These are phyloP conservation scores for Hydrolagus colliei DNA, from an alignment of 2,797 vertebrate species.

Conservation along the genomic window DNA sequence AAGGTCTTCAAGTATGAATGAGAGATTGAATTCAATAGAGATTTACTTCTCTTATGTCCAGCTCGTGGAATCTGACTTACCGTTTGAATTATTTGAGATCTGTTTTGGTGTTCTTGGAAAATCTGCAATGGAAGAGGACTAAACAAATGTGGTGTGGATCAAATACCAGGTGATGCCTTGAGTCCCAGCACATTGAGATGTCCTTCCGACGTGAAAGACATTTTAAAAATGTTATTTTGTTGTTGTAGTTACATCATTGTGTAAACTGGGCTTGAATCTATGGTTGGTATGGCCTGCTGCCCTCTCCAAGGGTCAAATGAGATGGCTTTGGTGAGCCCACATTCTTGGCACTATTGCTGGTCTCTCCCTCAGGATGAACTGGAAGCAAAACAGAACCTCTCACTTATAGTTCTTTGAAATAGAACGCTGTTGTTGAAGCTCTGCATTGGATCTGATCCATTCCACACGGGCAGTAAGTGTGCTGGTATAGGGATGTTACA, in stretches of 20 bases:
- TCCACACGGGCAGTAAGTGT: not conserved
- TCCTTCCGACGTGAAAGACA: too few species aligned
- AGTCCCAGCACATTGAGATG: too few species aligned
- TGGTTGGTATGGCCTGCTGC: not conserved
- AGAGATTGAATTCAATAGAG: not conserved
- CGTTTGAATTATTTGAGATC: not conserved
- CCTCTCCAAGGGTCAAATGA: not conserved
- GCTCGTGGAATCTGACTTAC: not conserved
- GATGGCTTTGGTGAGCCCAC: not conserved
- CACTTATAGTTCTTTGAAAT: not conserved
- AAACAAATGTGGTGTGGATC: not conserved
- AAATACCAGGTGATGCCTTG: too few species aligned
- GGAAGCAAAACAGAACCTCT: not conserved
- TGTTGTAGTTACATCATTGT: not conserved
- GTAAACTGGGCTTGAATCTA: not conserved
- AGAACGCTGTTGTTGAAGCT: not conserved
- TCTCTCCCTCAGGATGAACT: not conserved
- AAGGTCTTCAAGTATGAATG: too few species aligned
- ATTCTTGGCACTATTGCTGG: not conserved
- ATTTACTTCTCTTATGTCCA: not conserved
- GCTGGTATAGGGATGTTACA: not conserved
- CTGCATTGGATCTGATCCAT: not conserved
- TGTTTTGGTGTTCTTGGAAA: not conserved
- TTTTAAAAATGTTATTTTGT: too few species aligned
- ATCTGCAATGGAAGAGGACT: not conserved